These are phyloP conservation scores for Jacana jacana DNA, from an alignment of 2,113 vertebrate genomes.

Conservation along the genomic window DNA sequence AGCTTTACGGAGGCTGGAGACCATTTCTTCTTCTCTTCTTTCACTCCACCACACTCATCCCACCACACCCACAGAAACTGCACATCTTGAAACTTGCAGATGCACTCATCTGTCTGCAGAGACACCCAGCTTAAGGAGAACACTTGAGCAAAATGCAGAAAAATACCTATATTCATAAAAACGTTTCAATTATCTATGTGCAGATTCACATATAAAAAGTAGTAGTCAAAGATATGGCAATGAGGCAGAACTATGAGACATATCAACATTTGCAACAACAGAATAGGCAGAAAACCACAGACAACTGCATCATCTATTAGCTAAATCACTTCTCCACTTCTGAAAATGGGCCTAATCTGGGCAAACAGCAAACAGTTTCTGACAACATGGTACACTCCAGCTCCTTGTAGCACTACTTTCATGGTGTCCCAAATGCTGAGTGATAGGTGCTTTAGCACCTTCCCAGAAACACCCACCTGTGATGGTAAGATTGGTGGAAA, in stretches of 20 bases:
- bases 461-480: constrained; percentile 57
- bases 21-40: not conserved
- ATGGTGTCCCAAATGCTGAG: not conserved
- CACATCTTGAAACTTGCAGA: constrained; percentile 48
- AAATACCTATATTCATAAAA: constrained; percentile 36
- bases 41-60: not conserved
- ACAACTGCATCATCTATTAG: not conserved
- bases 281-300: not conserved
- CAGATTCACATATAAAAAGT: not conserved
- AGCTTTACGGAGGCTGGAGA: not conserved
- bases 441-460: constrained; percentile 6
- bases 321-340: not conserved
- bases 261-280: not conserved
- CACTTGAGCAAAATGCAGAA: not conserved
- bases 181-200: not conserved
- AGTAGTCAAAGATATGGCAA: not conserved
- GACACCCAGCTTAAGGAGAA: not conserved
- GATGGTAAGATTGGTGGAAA: constrained; percentile 30
- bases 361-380: not conserved
- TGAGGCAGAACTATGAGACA: not conserved
- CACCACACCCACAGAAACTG: constrained; percentile 2
- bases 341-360: not conserved
- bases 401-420: not conserved
- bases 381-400: not conserved
- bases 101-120: not conserved